Evolutionary conservation across 2,797 vertebrate species (phyloP), one percentile per base, ranked within the genome.

Genomic region (Trichosurus vulpecula): DNA sequence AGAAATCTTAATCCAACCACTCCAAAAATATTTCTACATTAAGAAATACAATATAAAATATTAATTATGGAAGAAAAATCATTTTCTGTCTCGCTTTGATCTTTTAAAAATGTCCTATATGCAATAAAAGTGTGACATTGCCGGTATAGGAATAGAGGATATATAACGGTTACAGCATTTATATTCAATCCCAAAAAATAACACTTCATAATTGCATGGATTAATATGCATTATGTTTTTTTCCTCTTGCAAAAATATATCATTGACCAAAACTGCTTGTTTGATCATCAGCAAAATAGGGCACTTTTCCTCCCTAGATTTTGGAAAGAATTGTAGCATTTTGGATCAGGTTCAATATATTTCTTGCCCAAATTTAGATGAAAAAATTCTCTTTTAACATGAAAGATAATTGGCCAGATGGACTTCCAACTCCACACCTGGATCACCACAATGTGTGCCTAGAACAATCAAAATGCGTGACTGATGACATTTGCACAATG

Each of bases 381-480:
- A 30, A 94, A 56, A 96, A 57, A 61, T 41, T 97, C 87, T 97
- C 91, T 97, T 52, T 89, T 90, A 98, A 97, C 66, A 66, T 90
- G n/a, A 93, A 95, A 92, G 47, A 91, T 98, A 97, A 97, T 96
- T 96, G 94, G 54, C 54, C 97, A 98, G 96, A 97, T 98, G 97
- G 95, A 97, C 92, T 96, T 98, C 55, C 92, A 92, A 87, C 94
- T 97, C 96, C 95, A 96, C 95, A 97, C 94, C 94, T 98, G 94
- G 93, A 95, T 98, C 96, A 96, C 95, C 96, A 94, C 96, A 95
- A 89, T 95, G 27, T 94, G 94, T 97, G 94, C 92, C 93, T 96
- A 52, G 58, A 98, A 97, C 94, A 98, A 98, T 98, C 96, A 94
- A 93, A 97, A 97, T 96, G 81, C 31, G 52, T 98, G 95, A 97